phyloP scores from a whole-genome alignment of 1,140 invertebrate species.

The Pristionchus pacificus region DNA sequence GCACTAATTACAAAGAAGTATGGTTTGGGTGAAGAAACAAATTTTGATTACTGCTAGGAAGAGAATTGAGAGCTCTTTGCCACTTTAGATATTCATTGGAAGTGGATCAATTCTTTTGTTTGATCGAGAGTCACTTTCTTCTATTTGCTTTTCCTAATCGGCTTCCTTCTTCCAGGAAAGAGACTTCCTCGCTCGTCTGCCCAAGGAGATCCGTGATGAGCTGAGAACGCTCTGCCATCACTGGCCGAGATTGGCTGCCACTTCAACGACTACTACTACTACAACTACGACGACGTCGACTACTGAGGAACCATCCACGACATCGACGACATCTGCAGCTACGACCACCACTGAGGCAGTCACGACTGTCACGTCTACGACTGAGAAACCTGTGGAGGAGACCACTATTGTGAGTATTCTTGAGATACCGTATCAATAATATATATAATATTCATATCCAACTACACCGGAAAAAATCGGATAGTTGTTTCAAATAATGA shows the following conservation, averaged over 20 bases:
- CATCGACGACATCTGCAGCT: slow-evolving; percentile 3
- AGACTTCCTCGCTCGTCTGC: slow-evolving; percentile 41
- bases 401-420: neutral
- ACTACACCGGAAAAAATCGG: no score
- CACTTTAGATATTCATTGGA: no score
- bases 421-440: neutral
- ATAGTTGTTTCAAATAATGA: no score
- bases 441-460: neutral
- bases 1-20: neutral
- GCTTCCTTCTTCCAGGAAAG: no score
- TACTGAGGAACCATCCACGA: slow-evolving; percentile 14
- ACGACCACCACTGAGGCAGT: slow-evolving; percentile 14
- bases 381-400: neutral
- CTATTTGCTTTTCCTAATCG: no score
- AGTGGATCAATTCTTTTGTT: slow-evolving; percentile 9
- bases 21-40: neutral
- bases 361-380: slow-evolving; percentile 8
- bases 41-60: neutral
- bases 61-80: no score
- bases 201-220: slow-evolving; percentile 49
- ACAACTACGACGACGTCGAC: slow-evolving; percentile 21
- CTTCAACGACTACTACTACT: slow-evolving; percentile 16
- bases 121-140: no score
- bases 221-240: slow-evolving; percentile 46
- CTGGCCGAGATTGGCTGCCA: slow-evolving; percentile 4